Base-by-base conservation (phyloP, 2,888 invertebrate genomes). In the Ctenicera cuprea region DNA sequence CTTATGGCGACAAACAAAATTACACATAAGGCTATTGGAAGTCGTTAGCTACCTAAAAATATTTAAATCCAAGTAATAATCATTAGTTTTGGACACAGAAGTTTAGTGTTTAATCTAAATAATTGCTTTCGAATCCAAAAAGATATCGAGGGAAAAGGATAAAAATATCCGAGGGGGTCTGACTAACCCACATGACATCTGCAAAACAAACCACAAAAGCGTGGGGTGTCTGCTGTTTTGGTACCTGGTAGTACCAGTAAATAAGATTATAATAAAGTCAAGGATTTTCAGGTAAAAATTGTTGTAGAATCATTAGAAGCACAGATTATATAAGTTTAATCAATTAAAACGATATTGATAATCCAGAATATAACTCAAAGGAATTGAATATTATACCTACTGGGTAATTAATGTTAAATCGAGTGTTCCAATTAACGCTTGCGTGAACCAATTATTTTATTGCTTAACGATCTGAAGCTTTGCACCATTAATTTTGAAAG, bases 241-340 rank as follows among this genome's bases (percentile, higher is more conserved):
- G 63, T 64, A 48, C 63, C 63, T 30, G 63, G 48, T 64, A 64
- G 30, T 64, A 18, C 48, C 63, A 33, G 48, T 64, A 64, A 64
- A 48, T 48, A 64, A 33, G 11, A 64, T 64, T 64, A 48, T 14
- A 64, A 64, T 64, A 64, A 64, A 48, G 18, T 64, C 63, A 64
- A 64, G 63, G 63, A 22, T 64, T 26, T 64, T 22, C 48, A 43
- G 33, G 48, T 48, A 64, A 45, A 64, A 48, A 41, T 61, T 30
- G 11, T 18, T 48, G 1, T 5, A 9, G 33, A 33, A 33, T 33
- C 7, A 33, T 33, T 33, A 33, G 33, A 33, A 33, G 1, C 33
- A 33, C 1, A 26, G 2, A 33, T 33, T 33, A 33, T 9, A 33
- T 33, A 33, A 33, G 33, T 9, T 33, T 33, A 45, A 45, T 45